A percentile compares a stretch with the other conserved stretches of the same genome.
Conservation (phyloP, 2,888 invertebrate species). For the Uloborus plumipes region DNA sequence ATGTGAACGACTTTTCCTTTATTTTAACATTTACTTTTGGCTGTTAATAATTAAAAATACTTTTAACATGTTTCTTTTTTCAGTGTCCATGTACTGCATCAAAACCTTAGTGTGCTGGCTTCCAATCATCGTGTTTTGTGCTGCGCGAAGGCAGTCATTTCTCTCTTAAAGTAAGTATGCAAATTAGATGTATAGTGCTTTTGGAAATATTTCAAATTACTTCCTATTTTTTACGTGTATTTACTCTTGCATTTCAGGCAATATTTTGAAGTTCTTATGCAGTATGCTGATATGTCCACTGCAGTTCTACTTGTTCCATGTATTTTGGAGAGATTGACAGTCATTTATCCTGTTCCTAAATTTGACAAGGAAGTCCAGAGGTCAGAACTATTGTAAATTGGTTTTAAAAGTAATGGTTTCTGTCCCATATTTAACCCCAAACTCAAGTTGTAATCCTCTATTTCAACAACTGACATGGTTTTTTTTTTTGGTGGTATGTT, state of each 20-base stretch:
- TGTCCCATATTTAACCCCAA: too few relatives aligned
- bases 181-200: background rate
- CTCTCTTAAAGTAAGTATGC: constrained; percentile 47
- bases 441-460: too few relatives aligned
- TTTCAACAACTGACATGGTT: too few relatives aligned
- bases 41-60: background rate
- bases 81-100: constrained; percentile 44
- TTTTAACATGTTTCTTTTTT: background rate
- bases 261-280: constrained; percentile 51
- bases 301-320: constrained; percentile 36
- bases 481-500: too few relatives aligned
- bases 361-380: constrained; percentile 32
- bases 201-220: background rate
- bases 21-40: background rate
- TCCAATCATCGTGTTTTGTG: constrained; percentile 35
- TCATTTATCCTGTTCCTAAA: constrained; percentile 48
- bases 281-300: constrained; percentile 53
- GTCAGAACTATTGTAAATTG: constrained; percentile 27
- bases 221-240: background rate
- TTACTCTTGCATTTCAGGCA: constrained; percentile 18
- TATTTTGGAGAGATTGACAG: constrained; percentile 52
- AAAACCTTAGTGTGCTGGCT: constrained; percentile 24
- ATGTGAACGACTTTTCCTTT: background rate
- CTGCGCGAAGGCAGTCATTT: constrained; percentile 46
- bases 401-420: background rate